These are phyloP conservation scores for Leptinotarsa tumamoca DNA, from an alignment of 2,888 invertebrate species.

Conservation along the genomic window DNA sequence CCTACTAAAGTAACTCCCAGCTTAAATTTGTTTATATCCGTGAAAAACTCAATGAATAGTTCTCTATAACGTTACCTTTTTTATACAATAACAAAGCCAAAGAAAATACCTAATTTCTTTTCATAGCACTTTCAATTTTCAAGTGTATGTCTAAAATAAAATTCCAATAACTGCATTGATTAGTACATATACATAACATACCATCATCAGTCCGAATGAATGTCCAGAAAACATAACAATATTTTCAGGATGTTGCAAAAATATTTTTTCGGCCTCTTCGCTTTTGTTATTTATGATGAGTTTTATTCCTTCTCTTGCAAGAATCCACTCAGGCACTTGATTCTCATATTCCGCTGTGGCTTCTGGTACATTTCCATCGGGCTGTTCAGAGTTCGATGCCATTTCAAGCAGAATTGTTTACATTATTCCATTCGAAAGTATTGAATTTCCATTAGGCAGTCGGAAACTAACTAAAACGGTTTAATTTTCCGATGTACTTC, in stretches of 20 bases:
- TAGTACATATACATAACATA: conserved; percentile 47
- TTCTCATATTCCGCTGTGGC: background rate
- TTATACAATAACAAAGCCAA: too few species aligned
- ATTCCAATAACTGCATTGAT: too few species aligned
- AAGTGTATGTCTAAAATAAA: too few species aligned
- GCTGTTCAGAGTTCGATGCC: conserved; percentile 5
- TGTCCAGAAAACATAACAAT: conserved; percentile 68
- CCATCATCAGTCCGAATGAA: conserved; percentile 68
- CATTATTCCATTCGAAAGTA: background rate
- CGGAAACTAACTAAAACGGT: background rate
- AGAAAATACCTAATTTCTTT: too few species aligned
- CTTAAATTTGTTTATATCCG: too few species aligned
- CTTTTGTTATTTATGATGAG: conserved; percentile 67
- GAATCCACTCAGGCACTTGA: conserved; percentile 61
- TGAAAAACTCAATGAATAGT: too few species aligned
- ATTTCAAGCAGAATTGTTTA: conserved; percentile 1
- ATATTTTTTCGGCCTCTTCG: conserved; percentile 66
- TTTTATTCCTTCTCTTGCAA: conserved; percentile 66
- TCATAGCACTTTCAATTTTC: too few species aligned
- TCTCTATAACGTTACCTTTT: too few species aligned
- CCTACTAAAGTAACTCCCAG: too few species aligned
- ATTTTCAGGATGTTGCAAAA: conserved; percentile 65
- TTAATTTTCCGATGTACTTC: background rate
- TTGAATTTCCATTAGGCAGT: background rate
- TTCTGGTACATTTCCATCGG: background rate